Base-by-base conservation (phyloP, 2,888 invertebrate species). In the Dryadula phaetusa region DNA sequence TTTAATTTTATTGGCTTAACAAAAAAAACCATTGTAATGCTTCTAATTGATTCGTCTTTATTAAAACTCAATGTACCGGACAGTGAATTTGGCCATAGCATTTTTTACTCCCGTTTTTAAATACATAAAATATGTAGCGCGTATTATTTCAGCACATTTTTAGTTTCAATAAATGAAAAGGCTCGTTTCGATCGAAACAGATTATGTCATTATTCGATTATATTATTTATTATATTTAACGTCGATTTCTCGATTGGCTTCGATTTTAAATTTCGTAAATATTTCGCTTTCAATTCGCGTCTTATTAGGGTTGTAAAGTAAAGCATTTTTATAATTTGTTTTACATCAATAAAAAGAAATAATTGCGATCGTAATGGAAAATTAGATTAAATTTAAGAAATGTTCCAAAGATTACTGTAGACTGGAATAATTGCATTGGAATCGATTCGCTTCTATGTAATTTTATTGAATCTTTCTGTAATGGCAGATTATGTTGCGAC, bases 341-440 rank as follows among this genome's bases (percentile, higher is more conserved):
- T 56, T 28, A 46, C 34, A 10, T n/a, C 10, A 37, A 37, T 16
- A 64, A 37, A 32, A 14, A 20, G n/a, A 40, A n/a, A n/a, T n/a
- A n/a, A 49, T 65, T 67, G 52, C 56, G 37, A 44, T 63, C 7
- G 37, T 25, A 46, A 62, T 62, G 37, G 44, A 42, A 58, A 63
- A 67, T 60, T 28, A 34, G 56, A 49, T 62, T 52, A 53, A 44
- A 16, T 56, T 66, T 63, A 42, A 56, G 49, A 67, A 66, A 66
- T 62, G 44, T 20, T 40, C 40, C 22, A 25, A 52, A 12, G 32
- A 42, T 58, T 60, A 67, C 34, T 8, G 18, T 16, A 18, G 34
- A 46, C 37, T 49, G 28, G 22, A 65, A 49, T 37, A 47, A 58
- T 64, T 64, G 25, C 28, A 18, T 49, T 32, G 47, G 12, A 63